Evolutionary conservation across 2,888 invertebrate species (phyloP), one percentile per base, ranked within the genome.

Genomic region (Polydrusus tereticollis): DNA sequence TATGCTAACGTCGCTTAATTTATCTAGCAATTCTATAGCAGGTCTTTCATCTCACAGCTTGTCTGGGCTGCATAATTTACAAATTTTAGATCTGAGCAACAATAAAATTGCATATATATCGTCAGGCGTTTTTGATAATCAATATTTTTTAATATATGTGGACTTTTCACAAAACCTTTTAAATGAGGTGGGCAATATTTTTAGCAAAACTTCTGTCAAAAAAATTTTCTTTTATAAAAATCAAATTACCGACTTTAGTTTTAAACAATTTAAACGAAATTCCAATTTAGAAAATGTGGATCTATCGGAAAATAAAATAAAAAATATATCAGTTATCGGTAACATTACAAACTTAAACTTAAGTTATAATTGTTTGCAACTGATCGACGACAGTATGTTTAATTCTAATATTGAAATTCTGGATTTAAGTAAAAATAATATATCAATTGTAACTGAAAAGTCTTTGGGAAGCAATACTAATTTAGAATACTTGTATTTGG

Each of bases 371-470:
- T 20, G 12, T 36, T 38, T 58, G 12, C n/a, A 58, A 36, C 1
- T 1, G 10, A 36, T 58, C 12, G 14, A 38, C 10, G 21, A 12
- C 1, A 18, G 12, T 20, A 2, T 58, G 18, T 58, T 10, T 5
- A 20, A 7, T 38, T 47, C 21, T 5, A n/a, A 12, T 10, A 7
- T 38, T 21, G 5, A 38, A 38, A n/a, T n/a, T 0, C 4, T 38
- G 18, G 58, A 58, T 58, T 12, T 58, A 6, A 58, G 58, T 38
- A 3, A 58, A 6, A 58, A 58, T 38, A 20, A 38, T 12, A 36
- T 58, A 20, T 18, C 21, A 12, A 21, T 20, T 4, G 21, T 58
- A 18, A 33, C 1, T n/a, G n/a, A n/a, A n/a, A n/a, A n/a, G n/a
- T 14, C 58, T 0, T 58, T 58, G 20, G 1, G 38, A 38, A 58